A percentile compares a stretch with the other conserved stretches of the same genome.
phyloP scores from a whole-genome alignment of 2,113 vertebrate species.

The Coracopsis vasa region DNA sequence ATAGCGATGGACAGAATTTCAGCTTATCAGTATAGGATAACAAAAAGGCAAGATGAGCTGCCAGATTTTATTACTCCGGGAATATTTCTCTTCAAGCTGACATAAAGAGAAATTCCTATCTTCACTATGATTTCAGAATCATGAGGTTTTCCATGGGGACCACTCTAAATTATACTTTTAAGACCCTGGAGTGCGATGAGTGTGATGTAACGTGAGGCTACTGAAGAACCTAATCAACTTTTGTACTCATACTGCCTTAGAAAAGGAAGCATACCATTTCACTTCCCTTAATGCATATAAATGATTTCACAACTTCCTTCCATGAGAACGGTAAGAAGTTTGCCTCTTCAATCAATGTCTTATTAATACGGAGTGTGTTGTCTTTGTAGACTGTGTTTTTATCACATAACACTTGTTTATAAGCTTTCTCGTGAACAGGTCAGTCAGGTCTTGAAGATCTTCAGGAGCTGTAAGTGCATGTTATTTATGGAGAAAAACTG shows the following conservation, averaged over 20 bases:
- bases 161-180: neutral
- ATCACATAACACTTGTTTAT: neutral
- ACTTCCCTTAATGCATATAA: neutral
- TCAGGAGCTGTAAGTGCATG: neutral
- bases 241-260: neutral
- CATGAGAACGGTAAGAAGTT: neutral
- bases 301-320: neutral
- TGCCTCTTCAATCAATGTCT: neutral
- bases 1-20: neutral
- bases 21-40: neutral
- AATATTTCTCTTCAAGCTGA: neutral
- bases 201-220: rapidly evolving
- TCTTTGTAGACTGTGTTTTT: neutral
- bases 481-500: neutral
- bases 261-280: neutral
- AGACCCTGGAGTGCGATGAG: neutral
- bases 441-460: neutral
- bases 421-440: neutral
- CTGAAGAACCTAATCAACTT: neutral
- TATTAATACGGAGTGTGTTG: neutral
- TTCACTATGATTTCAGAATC: neutral
- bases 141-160: neutral
- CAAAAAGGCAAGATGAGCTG: neutral
- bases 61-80: neutral
- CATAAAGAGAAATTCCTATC: neutral